Conservation (phyloP, 2,888 invertebrate species). For the Drosophila neonasuta region DNA sequence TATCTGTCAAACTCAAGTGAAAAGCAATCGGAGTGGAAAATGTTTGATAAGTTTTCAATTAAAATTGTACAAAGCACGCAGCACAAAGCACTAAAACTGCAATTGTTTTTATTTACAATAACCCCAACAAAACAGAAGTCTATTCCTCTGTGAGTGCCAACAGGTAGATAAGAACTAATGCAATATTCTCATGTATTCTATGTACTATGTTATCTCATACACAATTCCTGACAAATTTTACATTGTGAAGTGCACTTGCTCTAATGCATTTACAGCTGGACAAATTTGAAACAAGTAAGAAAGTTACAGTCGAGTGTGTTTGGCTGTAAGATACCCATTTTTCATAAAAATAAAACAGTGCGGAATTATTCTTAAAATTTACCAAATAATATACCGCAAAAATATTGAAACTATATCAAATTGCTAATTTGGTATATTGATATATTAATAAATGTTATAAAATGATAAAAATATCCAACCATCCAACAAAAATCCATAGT, state of each 20-base stretch:
- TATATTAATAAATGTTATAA: too few relatives aligned
- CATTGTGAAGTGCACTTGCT: constrained; percentile 44
- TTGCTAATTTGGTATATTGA: too few relatives aligned
- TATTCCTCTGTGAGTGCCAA: constrained; percentile 8
- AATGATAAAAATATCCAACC: too few relatives aligned
- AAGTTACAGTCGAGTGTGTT: too few relatives aligned
- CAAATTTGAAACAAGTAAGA: constrained; percentile 21
- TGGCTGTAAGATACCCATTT: too few relatives aligned
- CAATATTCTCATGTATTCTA: constrained; percentile 3
- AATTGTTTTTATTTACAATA: constrained; percentile 44
- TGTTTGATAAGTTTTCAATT: constrained; percentile 67
- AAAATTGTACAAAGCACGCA: constrained; percentile 41
- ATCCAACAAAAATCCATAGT: too few relatives aligned
- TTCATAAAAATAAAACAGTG: too few relatives aligned
- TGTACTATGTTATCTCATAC: constrained; percentile 16
- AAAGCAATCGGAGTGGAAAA: constrained; percentile 45
- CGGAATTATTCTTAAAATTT: too few relatives aligned
- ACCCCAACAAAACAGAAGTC: constrained; percentile 19
- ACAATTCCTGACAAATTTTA: constrained; percentile 24
- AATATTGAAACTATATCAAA: too few relatives aligned
- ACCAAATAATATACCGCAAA: too few relatives aligned
- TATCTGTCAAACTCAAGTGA: constrained; percentile 34
- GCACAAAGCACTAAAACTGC: constrained; percentile 37
- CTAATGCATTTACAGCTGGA: constrained; percentile 33
- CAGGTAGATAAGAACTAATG: constrained; percentile 35